phyloP scores from a whole-genome alignment of 1,140 invertebrate genomes.

The Tetraneura akinire region DNA sequence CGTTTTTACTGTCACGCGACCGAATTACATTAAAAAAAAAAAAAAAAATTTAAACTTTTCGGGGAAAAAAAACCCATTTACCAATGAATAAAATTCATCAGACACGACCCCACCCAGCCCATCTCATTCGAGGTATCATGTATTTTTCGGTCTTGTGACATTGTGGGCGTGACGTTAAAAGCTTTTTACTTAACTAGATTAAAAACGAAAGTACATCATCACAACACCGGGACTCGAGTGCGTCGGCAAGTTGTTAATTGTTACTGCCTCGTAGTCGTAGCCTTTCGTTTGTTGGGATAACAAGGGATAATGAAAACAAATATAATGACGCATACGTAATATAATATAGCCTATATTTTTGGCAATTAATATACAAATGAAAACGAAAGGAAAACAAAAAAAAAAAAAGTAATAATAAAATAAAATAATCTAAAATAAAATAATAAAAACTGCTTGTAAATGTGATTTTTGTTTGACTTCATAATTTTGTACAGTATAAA shows the following conservation, averaged over 20 bases:
- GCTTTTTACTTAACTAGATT: constrained; percentile 31
- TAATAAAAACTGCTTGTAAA: constrained; percentile 28
- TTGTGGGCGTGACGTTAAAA: constrained; percentile 9
- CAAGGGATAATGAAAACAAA: neutral
- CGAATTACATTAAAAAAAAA: no score
- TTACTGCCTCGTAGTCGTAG: neutral
- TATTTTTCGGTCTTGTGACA: neutral
- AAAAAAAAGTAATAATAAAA: neutral
- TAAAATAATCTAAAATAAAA: constrained; percentile 10
- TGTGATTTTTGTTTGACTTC: constrained; percentile 8
- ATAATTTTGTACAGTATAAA: constrained; percentile 37
- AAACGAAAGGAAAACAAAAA: constrained; percentile 38
- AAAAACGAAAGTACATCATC: neutral
- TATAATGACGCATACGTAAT: neutral
- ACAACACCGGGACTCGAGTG: no score
- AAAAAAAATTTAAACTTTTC: neutral
- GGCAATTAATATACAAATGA: constrained; percentile 48
- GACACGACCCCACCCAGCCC: neutral
- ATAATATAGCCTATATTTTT: constrained; percentile 45
- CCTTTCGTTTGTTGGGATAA: no score
- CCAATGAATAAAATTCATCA: neutral
- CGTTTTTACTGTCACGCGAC: neutral
- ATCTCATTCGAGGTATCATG: no score
- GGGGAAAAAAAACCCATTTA: no score
- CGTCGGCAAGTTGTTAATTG: no score